A percentile compares a stretch with the other conserved stretches of the same genome.
phyloP scores from a whole-genome alignment of 2,797 vertebrate species.

The Protonibea diacanthus region DNA sequence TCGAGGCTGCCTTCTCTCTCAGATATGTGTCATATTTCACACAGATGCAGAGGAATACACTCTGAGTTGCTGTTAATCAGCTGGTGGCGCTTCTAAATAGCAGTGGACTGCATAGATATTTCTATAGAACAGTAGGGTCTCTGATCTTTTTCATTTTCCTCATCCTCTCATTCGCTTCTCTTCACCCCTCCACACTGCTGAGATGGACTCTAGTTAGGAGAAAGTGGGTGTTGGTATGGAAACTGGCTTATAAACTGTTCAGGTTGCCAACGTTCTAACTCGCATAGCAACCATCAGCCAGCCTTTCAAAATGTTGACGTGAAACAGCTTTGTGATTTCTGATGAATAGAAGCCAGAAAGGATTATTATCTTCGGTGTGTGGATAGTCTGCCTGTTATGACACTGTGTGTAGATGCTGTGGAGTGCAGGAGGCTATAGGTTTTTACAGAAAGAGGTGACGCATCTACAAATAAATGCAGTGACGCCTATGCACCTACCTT shows the following conservation, averaged over 20 bases:
- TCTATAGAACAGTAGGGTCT: slow-evolving; percentile 17
- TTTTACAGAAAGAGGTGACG: slow-evolving; percentile 26
- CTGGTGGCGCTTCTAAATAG: slow-evolving; percentile 11
- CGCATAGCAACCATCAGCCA: slow-evolving; percentile 77
- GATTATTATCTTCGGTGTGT: slow-evolving; percentile 33
- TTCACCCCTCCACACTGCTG: slow-evolving; percentile 31
- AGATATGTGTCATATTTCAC: not conserved
- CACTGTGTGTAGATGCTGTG: slow-evolving; percentile 9
- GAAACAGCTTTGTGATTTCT: slow-evolving; percentile 53
- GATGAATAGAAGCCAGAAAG: slow-evolving; percentile 52
- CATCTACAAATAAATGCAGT: slow-evolving; percentile 29
- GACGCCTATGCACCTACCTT: slow-evolving; percentile 39
- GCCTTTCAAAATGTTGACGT: slow-evolving; percentile 56
- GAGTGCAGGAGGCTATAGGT: not conserved
- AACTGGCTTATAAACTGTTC: slow-evolving; percentile 78
- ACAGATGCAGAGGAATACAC: slow-evolving; percentile 3
- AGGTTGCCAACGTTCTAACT: slow-evolving; percentile 75
- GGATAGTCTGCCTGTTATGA: slow-evolving; percentile 19
- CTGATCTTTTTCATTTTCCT: slow-evolving; percentile 21
- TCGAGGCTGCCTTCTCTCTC: not conserved
- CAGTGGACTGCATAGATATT: slow-evolving; percentile 12
- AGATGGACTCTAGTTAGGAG: slow-evolving; percentile 56
- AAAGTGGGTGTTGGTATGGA: slow-evolving; percentile 80
- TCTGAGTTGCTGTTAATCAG: slow-evolving; percentile 1
- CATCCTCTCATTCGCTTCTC: slow-evolving; percentile 28